Base-by-base conservation (phyloP, 2,888 invertebrate species). In the Cordylochernes scorpioides region DNA sequence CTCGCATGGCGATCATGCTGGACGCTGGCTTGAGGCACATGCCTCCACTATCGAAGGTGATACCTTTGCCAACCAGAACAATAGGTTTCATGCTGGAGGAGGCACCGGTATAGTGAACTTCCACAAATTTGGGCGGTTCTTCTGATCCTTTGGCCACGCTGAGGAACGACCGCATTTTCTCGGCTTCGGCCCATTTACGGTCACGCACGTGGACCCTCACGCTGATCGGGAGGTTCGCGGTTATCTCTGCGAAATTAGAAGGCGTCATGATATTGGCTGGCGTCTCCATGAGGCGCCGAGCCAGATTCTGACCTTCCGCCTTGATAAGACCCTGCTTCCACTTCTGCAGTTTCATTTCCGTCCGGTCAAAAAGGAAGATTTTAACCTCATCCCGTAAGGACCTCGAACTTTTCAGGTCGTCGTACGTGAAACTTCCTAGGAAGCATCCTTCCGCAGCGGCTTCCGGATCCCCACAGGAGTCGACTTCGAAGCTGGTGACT, bases 261-360 rank as follows among this genome's bases (percentile, higher is more conserved):
- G 77, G 77, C 1, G 74, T 71, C 66, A 75, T 67, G 43, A 61
- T 55, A 49, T 77, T 77, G 15, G 73, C 67, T 3, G 77, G 74
- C 43, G 67, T 67, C 48, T 77, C 74, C 40, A 66, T 63, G 10
- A 77, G 56, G 39, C 56, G 57, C 5, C 74, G 59, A 14, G 72
- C 71, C 56, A 72, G 63, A 54, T 75, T 75, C 55, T 77, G 75
- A 2, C 67, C 68, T 25, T 62, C 57, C 1, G 67, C 71, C 40
- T 66, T 61, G 18, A 63, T 51, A 7, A 54, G 40, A 5, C 77
- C 78, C 30, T 54, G 46, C 19, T 46, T 44, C 67, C 71, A 73
- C 30, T 57, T 51, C 39, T 60, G 60, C 9, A 12, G 15, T 14
- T 42, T 44, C n/a, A n/a, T n/a, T n/a, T n/a, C n/a, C n/a, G n/a